phyloP scores from a whole-genome alignment of 2,888 invertebrate genomes.

The Drosophila austrosaltans region DNA sequence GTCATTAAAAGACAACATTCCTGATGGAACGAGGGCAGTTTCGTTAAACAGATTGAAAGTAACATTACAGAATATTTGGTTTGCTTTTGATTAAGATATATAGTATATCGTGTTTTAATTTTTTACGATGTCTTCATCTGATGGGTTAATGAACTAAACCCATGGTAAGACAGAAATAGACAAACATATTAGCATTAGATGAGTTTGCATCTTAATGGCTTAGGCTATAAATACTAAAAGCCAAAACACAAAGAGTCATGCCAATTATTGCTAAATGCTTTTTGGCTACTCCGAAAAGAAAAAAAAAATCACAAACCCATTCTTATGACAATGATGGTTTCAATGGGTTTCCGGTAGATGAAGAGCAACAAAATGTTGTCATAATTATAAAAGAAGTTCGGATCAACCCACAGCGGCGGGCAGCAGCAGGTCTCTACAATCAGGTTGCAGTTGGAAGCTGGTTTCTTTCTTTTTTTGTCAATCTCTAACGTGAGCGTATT shows the following conservation, averaged over 20 bases:
- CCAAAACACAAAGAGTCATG: conserved; percentile 42
- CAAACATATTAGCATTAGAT: conserved; percentile 28
- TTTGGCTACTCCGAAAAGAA: conserved; percentile 55
- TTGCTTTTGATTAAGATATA: conserved; percentile 50
- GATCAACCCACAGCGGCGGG: conserved; percentile 1
- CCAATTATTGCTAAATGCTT: conserved; percentile 74
- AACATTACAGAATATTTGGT: conserved; percentile 53
- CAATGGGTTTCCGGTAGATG: conserved; percentile 2
- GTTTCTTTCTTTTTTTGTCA: not conserved
- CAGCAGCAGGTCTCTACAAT: not conserved
- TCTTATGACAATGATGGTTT: not conserved
- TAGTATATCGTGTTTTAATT: conserved; percentile 20
- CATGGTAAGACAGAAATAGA: not conserved
- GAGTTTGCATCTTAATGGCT: conserved; percentile 6
- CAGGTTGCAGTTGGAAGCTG: conserved; percentile 8
- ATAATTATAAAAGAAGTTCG: conserved; percentile 2
- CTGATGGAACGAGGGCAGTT: conserved; percentile 41
- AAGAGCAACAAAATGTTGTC: conserved; percentile 19
- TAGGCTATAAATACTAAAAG: conserved; percentile 36
- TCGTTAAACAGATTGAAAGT: conserved; percentile 50
- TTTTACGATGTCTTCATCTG: conserved; percentile 38
- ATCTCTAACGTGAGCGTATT: conserved; percentile 57
- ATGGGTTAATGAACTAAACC: conserved; percentile 61
- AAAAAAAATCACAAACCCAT: not conserved
- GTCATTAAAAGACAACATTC: conserved; percentile 45